A percentile compares a stretch with the other conserved stretches of the same genome.
phyloP scores from a whole-genome alignment of 2,113 vertebrate species.

The Saguinus midas region DNA sequence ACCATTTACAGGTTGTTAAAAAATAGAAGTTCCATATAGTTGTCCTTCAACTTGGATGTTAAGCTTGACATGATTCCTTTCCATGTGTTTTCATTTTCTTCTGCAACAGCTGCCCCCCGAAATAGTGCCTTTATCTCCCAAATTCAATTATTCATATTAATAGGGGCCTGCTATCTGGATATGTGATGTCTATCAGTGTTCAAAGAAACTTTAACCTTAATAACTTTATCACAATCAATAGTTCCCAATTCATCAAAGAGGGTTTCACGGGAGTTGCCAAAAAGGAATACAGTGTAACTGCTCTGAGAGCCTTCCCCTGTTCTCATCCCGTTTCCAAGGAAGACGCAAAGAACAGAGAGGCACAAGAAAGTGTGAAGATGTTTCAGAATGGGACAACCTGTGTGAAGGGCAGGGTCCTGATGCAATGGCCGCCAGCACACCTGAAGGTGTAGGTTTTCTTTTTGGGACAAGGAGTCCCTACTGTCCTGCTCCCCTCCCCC shows the following conservation, averaged over 20 bases:
- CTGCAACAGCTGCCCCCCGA: neutral
- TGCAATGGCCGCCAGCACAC: neutral
- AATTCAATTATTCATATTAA: constrained; percentile 56
- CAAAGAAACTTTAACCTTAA: constrained; percentile 57
- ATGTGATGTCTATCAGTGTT: constrained; percentile 47
- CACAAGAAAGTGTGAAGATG: neutral
- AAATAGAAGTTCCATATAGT: neutral
- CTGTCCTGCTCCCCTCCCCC: neutral
- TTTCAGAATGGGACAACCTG: neutral
- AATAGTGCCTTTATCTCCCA: neutral
- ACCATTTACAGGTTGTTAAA: neutral
- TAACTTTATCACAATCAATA: constrained; percentile 54
- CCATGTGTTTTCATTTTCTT: constrained; percentile 17
- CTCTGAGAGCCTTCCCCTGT: neutral
- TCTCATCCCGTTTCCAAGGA: neutral
- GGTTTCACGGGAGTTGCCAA: constrained; percentile 13
- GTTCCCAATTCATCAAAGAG: constrained; percentile 36
- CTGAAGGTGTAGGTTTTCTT: neutral
- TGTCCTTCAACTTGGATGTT: neutral
- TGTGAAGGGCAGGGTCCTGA: neutral
- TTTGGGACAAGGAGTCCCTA: neutral
- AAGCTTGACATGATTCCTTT: neutral
- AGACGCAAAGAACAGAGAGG: neutral
- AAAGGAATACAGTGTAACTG: neutral
- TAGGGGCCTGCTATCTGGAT: neutral